Evolutionary conservation across 1,140 invertebrate genomes (phyloP).

Genomic region (Drosophila ironensis): DNA sequence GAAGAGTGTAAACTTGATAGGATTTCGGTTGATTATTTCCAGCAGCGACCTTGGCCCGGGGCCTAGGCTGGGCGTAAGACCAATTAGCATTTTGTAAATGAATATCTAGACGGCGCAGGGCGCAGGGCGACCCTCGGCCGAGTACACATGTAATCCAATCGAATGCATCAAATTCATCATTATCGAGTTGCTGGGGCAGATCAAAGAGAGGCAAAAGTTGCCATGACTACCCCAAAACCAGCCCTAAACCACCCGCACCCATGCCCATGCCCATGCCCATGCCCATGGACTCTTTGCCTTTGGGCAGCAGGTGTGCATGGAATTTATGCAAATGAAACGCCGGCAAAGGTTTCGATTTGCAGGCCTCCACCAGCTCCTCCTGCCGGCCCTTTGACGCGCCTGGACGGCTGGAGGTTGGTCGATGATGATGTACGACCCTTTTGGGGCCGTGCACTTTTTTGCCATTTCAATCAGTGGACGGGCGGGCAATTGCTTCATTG

Average conservation of each 20-base stretch:
- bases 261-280: neutral
- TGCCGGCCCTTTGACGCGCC: neutral
- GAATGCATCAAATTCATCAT: slow-evolving; percentile 57
- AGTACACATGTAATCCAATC: slow-evolving; percentile 61
- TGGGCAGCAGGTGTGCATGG: slow-evolving; percentile 42
- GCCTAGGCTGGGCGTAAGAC: slow-evolving; percentile 8
- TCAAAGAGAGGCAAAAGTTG: slow-evolving; percentile 55
- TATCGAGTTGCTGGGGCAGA: slow-evolving; percentile 47
- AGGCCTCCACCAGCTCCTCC: slow-evolving; percentile 12
- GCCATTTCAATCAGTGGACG: slow-evolving; percentile 51
- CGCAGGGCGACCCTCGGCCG: no score
- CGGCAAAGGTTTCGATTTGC: slow-evolving; percentile 43
- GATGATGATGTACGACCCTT: slow-evolving; percentile 34
- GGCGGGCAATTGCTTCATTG: slow-evolving; percentile 65
- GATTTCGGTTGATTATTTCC: slow-evolving; percentile 15
- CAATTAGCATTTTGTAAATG: slow-evolving; percentile 60
- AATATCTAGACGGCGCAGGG: slow-evolving; percentile 27
- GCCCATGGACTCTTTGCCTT: neutral
- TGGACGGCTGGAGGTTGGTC: neutral
- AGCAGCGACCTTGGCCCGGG: slow-evolving; percentile 26
- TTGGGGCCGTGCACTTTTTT: slow-evolving; percentile 47
- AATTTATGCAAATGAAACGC: slow-evolving; percentile 62
- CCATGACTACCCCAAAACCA: slow-evolving; percentile 25
- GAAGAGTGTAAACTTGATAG: slow-evolving; percentile 7
- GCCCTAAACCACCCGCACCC: neutral